A percentile compares a stretch with the other conserved stretches of the same genome.
Evolutionary conservation across 1,140 invertebrate genomes (phyloP).

Genomic region (Zaprionus inermis): DNA sequence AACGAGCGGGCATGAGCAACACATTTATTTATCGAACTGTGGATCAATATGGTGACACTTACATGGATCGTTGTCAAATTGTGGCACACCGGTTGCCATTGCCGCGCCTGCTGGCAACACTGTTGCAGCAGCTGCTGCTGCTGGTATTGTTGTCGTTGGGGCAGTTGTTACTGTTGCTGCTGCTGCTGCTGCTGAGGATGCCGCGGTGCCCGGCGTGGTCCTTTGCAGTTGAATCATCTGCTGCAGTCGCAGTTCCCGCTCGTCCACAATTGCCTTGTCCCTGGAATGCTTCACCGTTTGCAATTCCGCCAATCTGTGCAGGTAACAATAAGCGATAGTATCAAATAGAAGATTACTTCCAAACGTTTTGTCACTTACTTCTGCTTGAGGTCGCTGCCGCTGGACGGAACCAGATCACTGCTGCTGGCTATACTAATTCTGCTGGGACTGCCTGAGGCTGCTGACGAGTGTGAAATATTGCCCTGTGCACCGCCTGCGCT

Average conservation of each 20-base stretch:
- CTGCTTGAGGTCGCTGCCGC: conserved; percentile 70
- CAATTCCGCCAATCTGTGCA: conserved; percentile 88
- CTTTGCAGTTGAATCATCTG: conserved; percentile 90
- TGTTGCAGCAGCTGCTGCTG: conserved; percentile 87
- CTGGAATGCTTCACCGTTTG: conserved; percentile 89
- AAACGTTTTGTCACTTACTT: conserved; percentile 60
- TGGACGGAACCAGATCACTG: conserved; percentile 29
- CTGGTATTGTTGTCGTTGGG: conserved; percentile 88
- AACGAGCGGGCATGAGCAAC: neutral
- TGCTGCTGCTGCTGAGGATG: conserved; percentile 87
- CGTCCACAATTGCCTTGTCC: conserved; percentile 89
- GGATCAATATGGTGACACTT: conserved; percentile 29
- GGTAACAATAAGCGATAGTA: neutral
- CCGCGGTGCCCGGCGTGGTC: conserved; percentile 87
- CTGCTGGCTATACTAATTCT: conserved; percentile 43
- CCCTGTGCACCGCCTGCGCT: neutral
- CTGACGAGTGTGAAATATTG: conserved; percentile 25
- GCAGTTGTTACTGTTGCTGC: conserved; percentile 86
- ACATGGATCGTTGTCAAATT: conserved; percentile 87
- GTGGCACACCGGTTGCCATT: conserved; percentile 85
- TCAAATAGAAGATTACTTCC: neutral
- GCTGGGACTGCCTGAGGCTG: conserved; percentile 31
- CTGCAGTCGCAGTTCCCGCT: conserved; percentile 90
- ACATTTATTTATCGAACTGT: neutral
- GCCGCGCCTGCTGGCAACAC: conserved; percentile 89